Evolutionary conservation across 2,888 invertebrate species (phyloP), one percentile per base, ranked within the genome.

Genomic region (Leucophora obtusa): DNA sequence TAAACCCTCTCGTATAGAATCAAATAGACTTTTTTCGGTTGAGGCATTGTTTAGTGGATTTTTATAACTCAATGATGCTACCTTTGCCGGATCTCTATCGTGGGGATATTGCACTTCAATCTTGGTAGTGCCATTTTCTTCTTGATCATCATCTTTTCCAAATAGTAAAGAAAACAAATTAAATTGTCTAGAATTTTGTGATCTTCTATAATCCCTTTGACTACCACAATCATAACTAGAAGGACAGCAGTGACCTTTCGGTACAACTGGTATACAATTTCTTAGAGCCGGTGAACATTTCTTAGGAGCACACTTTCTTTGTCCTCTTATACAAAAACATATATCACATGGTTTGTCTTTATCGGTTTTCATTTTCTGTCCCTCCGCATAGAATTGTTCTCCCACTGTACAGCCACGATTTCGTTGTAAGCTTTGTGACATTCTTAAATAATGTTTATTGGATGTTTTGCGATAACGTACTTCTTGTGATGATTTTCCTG

Each of bases 141-240:
- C 81, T 14, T 72, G 74, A 69, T 84, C 69, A 53, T 85, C 87
- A 56, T 89, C 89, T 24, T 87, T 86, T 63, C 90, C 90, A 59
- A 90, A 90, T 0, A 90, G 72, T 15, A 89, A 75, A 17, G 89
- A 89, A 56, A 89, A 89, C 0, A 90, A 84, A 83, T 89, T 89
- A 58, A 90, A 89, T 75, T 89, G 90, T 0, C 89, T 82, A 0
- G 89, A 89, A 63, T 86, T 86, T 73, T 88, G 86, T 6, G 89
- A 85, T 4, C 89, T 84, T 0, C 87, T 76, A 54, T 87, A 86
- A 56, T 89, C 87, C 83, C 92, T 92, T 63, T 87, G 87, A 74
- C 93, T 91, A 92, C 94, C 93, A 87, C 96, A 96, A 85, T 94
- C 94, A 89, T 96, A 96, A 87, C 95, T 95, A 63, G 95, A 94